These are phyloP conservation scores for Mellivora capensis DNA, from an alignment of 2,113 vertebrate genomes.

Conservation along the genomic window DNA sequence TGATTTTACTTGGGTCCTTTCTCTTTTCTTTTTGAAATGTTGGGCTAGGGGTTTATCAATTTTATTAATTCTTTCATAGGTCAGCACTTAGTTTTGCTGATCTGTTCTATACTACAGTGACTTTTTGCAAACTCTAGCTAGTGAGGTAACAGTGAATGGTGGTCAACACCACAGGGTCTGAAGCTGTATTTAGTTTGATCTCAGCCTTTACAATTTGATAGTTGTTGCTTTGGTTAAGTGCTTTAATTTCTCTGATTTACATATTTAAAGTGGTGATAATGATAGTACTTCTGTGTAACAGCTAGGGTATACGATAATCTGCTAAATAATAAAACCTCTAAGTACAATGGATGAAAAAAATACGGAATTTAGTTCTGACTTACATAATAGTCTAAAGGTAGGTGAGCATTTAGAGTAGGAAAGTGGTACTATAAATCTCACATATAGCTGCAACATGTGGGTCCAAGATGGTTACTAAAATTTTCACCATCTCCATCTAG, in stretches of 20 bases:
- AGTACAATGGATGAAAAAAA: background rate
- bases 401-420: background rate
- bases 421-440: background rate
- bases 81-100: background rate
- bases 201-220: background rate
- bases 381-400: background rate
- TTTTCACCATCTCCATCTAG: background rate
- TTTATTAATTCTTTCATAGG: background rate
- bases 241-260: background rate
- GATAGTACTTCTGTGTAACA: background rate
- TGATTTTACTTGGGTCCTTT: background rate
- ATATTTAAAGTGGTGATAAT: background rate
- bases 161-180: background rate
- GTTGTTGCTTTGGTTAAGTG: background rate
- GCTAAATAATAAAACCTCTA: background rate
- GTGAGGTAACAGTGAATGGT: background rate
- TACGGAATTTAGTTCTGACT: background rate
- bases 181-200: background rate
- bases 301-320: background rate
- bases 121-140: background rate
- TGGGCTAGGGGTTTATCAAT: background rate
- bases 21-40: background rate
- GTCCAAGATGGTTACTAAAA: background rate
- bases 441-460: background rate
- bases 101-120: background rate